Base-by-base conservation (phyloP, 2,888 invertebrate genomes). In the Chymomyza caudatula region DNA sequence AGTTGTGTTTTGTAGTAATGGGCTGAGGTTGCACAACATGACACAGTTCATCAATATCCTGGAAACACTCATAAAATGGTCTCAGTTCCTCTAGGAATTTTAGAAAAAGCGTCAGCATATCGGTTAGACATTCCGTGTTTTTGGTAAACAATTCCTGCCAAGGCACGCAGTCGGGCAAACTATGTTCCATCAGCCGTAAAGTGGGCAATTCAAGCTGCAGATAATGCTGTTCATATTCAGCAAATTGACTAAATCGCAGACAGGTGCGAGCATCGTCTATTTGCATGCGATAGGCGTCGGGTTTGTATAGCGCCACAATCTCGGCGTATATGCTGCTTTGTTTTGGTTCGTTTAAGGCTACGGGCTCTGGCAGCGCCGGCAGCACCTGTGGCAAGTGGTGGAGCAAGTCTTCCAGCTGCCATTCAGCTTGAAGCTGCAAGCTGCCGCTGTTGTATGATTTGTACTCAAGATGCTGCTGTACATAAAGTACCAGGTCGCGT, bases 31-130 rank as follows among this genome's bases (percentile, higher is more conserved):
- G 88, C 42, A 90, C 82, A 0, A 90, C 89, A 70, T 87, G 84
- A 29, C 90, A 90, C 13, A 90, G 66, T 29, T 90, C 89, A 71
- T 90, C 90, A 11, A 90, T 89, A 44, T 87, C 85, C 4, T 75
- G 65, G 20, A 88, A 89, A 54, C 87, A 85, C 1, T 79, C 80
- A 63, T 90, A 90, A 59, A 90, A 90, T 0, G 87, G 82, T 4
- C 81, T 84, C 23, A 90, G 68, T 8, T 88, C 86, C 11, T 90
- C 87, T 3, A 90, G 63, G 15, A 82, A 65, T 42, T 80, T 88
- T 0, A 69, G 63, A 60, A 85, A 90, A 19, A 86, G 56, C 25
- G 55, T 17, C 4, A 86, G 22, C 0, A 44, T 57, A 6, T 70
- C 70, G 8, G 57, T 63, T 0, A 82, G 60, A 0, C 63, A 55